Conservation (phyloP, 2,888 invertebrate genomes). For the Opisthograptis luteolata region DNA sequence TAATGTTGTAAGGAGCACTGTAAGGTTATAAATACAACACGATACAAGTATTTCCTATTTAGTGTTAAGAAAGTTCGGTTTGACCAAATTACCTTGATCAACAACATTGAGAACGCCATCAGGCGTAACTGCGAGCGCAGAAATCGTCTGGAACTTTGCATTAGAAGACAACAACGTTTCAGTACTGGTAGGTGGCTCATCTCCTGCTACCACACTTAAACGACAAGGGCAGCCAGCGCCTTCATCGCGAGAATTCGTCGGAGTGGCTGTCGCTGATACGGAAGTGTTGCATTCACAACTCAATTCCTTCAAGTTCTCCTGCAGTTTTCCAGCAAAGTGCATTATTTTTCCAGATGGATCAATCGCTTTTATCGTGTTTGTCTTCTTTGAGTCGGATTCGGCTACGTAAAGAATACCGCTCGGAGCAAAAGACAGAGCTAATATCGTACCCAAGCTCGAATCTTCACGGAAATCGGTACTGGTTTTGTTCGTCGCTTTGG, state of each 20-base stretch:
- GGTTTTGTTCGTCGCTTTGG: conserved; percentile 68
- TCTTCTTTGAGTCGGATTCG: conserved; percentile 94
- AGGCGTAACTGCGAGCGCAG: conserved; percentile 96
- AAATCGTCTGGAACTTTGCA: conserved; percentile 94
- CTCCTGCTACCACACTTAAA: conserved; percentile 82
- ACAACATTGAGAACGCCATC: conserved; percentile 98
- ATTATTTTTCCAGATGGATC: conserved; percentile 95
- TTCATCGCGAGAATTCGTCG: conserved; percentile 66
- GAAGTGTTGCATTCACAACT: conserved; percentile 86
- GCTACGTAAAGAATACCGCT: conserved; percentile 96
- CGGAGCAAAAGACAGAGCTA: conserved; percentile 95
- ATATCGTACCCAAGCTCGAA: conserved; percentile 91
- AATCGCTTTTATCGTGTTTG: conserved; percentile 92
- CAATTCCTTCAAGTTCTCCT: conserved; percentile 83
- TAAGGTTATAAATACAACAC: too few relatives aligned
- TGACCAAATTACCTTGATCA: conserved; percentile 89
- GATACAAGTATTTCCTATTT: not conserved
- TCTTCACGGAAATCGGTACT: conserved; percentile 85
- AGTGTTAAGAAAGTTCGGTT: not conserved
- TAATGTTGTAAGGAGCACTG: too few relatives aligned
- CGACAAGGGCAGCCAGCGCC: conserved; percentile 77
- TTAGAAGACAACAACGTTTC: conserved; percentile 95
- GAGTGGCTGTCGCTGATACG: conserved; percentile 80
- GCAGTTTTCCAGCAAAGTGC: conserved; percentile 95
- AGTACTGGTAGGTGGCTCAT: conserved; percentile 90